These are phyloP conservation scores for Epizoanthus scotinus DNA, from an alignment of 92 coral and sea anemone species.

Conservation along the genomic window DNA sequence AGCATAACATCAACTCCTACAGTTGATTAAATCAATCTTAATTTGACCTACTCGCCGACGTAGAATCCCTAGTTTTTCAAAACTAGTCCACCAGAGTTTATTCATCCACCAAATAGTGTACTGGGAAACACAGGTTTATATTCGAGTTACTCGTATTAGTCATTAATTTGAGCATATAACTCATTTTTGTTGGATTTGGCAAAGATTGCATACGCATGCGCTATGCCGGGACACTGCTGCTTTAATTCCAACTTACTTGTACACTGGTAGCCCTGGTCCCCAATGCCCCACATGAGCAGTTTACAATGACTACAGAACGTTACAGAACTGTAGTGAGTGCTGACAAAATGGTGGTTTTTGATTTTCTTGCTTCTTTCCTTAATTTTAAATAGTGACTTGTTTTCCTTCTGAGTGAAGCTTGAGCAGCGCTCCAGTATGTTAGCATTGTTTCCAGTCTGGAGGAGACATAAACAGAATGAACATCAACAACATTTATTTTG, in stretches of 20 bases:
- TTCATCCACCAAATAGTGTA: too few species aligned
- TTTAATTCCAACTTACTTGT: conserved; percentile 64
- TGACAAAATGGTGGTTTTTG: conserved; percentile 83
- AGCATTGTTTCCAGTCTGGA: conserved; percentile 62
- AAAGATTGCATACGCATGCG: too few species aligned
- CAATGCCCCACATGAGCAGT: conserved; percentile 92
- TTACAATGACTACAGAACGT: conserved; percentile 91
- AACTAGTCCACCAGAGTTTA: too few species aligned
- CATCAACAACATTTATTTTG: neutral
- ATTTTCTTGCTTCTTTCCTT: conserved; percentile 81
- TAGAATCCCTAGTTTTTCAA: too few species aligned
- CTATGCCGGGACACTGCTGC: too few species aligned
- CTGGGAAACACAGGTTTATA: too few species aligned
- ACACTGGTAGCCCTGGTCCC: conserved; percentile 96
- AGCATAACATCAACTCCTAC: too few species aligned
- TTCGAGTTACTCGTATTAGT: too few species aligned
- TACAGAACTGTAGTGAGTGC: conserved; percentile 73
- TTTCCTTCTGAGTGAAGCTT: conserved; percentile 87
- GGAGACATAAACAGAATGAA: neutral
- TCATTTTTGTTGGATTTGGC: too few species aligned
- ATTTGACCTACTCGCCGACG: too few species aligned
- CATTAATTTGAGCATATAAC: too few species aligned
- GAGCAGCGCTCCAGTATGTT: conserved; percentile 82
- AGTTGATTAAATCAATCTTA: too few species aligned
- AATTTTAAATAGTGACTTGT: conserved; percentile 73